Base-by-base conservation (phyloP, 2,888 invertebrate species). In the Salpingus planirostris region DNA sequence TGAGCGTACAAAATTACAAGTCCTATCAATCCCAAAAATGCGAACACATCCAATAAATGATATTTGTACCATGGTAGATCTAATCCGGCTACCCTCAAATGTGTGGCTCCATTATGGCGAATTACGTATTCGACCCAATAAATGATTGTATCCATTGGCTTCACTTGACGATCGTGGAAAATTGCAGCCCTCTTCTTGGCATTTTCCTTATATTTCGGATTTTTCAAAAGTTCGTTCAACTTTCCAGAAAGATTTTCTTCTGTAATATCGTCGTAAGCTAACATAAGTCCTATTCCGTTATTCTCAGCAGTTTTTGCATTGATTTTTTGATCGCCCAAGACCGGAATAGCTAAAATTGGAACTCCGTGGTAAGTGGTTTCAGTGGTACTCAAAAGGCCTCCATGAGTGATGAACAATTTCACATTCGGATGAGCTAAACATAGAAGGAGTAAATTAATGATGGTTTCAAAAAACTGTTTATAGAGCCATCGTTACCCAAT, bases 61-160 rank as follows among this genome's bases (percentile, higher is more conserved):
- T 37, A 37, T 29, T 33, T 13, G 12, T 33, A 37, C 37, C 37
- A 37, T 3, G 37, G 30, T 15, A 37, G 13, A 12, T 37, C 23
- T n/a, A 37, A 4, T 3, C 10, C 37, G 3, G 29, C 33, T 2
- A 37, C 37, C 15, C 22, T 25, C 3, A 37, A 36, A 35, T 47
- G 47, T 4, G 33, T 28, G 11, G 47, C 44, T 7, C 47, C 47
- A 12, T 35, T 24, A 32, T 47, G 41, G 11, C 42, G 18, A 5
- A 46, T 25, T 0, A 46, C 43, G 21, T 46, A 40, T 15, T 47
- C 43, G 2, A 45, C 23, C 47, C 47, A 47, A 33, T 37, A 47
- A 3, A 43, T 13, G 1, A 44, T 44, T 2, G 31, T 37, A 26
- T 48, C 44, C 11, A 47, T 24, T 7, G 47, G 46, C 5, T 33